Percentiles rank a stretch among this genome's conserved stretches.
These are phyloP conservation scores for Cephalopholis sonnerati DNA, from an alignment of 2,113 vertebrate genomes.

Conservation along the genomic window DNA sequence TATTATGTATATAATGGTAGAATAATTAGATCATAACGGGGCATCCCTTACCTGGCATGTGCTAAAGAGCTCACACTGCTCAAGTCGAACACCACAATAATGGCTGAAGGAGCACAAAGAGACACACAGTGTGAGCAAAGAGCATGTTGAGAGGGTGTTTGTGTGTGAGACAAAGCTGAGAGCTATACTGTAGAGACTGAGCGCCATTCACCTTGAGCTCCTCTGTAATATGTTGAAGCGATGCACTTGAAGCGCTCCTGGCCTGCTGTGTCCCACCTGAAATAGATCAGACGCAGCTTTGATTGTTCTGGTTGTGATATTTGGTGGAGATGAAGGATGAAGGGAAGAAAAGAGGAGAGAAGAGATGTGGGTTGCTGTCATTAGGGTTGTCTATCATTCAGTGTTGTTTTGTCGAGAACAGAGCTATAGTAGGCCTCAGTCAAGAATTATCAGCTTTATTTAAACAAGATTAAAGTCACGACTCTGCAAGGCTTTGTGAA, in stretches of 20 bases:
- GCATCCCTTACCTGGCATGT: conserved; percentile 87
- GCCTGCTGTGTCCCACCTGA: conserved; percentile 96
- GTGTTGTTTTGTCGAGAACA: neutral
- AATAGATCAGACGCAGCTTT: conserved; percentile 36
- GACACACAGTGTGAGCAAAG: conserved; percentile 21
- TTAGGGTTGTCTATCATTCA: too few species aligned
- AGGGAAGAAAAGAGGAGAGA: neutral
- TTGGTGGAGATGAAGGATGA: neutral
- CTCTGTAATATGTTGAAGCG: conserved; percentile 97
- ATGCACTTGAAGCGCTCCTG: conserved; percentile 98
- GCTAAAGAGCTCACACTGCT: conserved; percentile 89
- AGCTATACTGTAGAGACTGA: neutral
- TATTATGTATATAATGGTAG: neutral
- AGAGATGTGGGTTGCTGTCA: neutral
- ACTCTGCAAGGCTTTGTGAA: too few species aligned
- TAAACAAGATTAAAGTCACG: neutral
- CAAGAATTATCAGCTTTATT: neutral
- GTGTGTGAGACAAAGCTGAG: neutral
- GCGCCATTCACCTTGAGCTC: conserved; percentile 90
- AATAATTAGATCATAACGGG: neutral
- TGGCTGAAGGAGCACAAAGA: conserved; percentile 82
- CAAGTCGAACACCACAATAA: conserved; percentile 94
- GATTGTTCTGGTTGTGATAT: neutral
- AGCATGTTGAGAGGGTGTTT: neutral
- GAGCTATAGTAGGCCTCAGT: neutral